These are phyloP conservation scores for Varanus salvator DNA, from an alignment of 2,113 vertebrate species.

Conservation along the genomic window DNA sequence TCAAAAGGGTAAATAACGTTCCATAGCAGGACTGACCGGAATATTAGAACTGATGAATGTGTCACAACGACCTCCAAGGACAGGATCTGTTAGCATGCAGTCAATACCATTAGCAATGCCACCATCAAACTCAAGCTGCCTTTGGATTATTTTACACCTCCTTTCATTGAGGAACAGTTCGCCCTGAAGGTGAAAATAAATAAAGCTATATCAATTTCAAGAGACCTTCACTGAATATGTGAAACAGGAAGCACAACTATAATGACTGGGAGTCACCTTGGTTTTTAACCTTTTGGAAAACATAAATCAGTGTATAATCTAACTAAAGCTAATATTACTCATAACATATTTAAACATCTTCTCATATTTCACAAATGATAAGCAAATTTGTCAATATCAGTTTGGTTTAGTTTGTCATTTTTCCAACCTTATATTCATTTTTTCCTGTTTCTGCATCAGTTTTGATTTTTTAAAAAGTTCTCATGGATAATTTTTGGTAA, in stretches of 20 bases:
- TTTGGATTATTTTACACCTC: conserved; percentile 84
- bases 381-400: no score
- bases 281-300: background rate
- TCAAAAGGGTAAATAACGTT: background rate
- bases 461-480: no score
- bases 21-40: conserved; percentile 70
- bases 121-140: conserved; percentile 82
- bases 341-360: background rate
- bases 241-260: background rate
- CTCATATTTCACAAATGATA: background rate
- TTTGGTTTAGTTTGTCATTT: no score
- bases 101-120: conserved; percentile 90
- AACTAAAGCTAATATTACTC: background rate
- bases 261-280: background rate
- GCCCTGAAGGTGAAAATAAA: conserved; percentile 75
- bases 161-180: conserved; percentile 84
- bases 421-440: no score
- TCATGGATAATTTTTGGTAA: no score
- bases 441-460: no score
- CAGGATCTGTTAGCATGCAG: conserved; percentile 89
- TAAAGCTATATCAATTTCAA: background rate
- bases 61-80: conserved; percentile 90
- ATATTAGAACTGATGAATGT: conserved; percentile 73
- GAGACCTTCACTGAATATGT: background rate
- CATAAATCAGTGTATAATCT: background rate